A percentile compares a stretch with the other conserved stretches of the same genome.
phyloP scores from a whole-genome alignment of 2,888 invertebrate species.

The Eupithecia tripunctaria region DNA sequence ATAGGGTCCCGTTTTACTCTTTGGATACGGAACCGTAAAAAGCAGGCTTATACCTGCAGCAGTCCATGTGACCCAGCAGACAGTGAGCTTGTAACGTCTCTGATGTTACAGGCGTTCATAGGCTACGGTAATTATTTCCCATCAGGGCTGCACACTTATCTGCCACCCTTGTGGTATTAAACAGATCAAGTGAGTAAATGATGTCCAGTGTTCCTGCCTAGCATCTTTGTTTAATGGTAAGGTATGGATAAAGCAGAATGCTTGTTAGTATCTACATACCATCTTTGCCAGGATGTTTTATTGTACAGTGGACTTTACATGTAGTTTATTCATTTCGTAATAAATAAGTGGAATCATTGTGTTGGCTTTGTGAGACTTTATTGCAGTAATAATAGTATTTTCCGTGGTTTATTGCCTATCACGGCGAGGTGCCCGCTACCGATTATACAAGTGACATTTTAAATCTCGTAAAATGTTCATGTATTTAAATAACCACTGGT shows the following conservation, averaged over 20 bases:
- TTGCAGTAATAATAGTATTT: conserved; percentile 44
- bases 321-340: conserved; percentile 54
- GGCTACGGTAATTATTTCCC: too few relatives aligned
- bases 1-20: too few relatives aligned
- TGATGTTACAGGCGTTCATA: too few relatives aligned
- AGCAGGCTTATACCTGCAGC: not conserved
- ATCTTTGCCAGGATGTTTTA: conserved; percentile 1
- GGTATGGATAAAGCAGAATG: too few relatives aligned
- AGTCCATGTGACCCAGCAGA: too few relatives aligned
- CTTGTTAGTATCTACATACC: too few relatives aligned
- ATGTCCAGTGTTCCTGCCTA: too few relatives aligned
- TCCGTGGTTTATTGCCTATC: conserved; percentile 46
- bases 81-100: too few relatives aligned
- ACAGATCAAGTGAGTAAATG: too few relatives aligned
- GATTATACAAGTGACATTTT: conserved; percentile 57
- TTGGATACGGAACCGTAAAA: too few relatives aligned
- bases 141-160: too few relatives aligned
- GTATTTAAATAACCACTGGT: conserved; percentile 1
- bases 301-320: conserved; percentile 13
- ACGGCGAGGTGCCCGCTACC: conserved; percentile 60
- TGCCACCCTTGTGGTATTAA: too few relatives aligned
- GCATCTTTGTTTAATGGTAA: not conserved
- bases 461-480: conserved; percentile 47
- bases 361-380: conserved; percentile 47
- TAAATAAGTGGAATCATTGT: conserved; percentile 55